A percentile compares a stretch with the other conserved stretches of the same genome.
These are phyloP conservation scores for Upupa epops DNA, from an alignment of 2,113 vertebrate genomes.

Conservation along the genomic window DNA sequence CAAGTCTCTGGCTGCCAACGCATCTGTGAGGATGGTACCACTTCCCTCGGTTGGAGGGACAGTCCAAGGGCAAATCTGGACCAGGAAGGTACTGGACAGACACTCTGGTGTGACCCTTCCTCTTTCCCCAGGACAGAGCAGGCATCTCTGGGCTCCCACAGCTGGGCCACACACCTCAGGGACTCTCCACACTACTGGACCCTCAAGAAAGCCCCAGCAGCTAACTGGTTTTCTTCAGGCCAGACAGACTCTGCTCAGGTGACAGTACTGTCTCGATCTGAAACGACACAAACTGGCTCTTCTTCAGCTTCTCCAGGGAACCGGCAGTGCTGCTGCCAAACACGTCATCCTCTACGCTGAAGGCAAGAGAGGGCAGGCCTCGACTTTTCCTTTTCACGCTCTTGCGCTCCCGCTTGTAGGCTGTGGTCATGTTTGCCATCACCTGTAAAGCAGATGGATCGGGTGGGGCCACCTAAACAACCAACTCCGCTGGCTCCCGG, in stretches of 20 bases:
- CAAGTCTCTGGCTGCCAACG: neutral
- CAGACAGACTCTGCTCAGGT: conserved; percentile 63
- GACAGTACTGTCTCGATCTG: conserved; percentile 81
- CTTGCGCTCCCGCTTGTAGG: conserved; percentile 82
- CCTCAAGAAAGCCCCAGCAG: neutral
- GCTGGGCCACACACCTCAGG: neutral
- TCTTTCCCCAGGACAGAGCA: neutral
- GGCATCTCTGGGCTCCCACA: neutral
- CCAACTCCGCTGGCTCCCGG: neutral
- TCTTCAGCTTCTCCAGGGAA: conserved; percentile 81
- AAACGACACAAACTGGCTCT: conserved; percentile 80
- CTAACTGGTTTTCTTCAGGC: conserved; percentile 68
- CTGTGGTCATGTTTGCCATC: conserved; percentile 81
- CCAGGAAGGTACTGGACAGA: neutral
- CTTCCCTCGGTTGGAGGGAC: neutral
- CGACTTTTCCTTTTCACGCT: conserved; percentile 72
- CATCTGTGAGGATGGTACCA: neutral
- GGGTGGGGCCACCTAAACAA: neutral
- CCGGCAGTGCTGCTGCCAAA: conserved; percentile 59
- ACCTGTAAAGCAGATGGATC: conserved; percentile 72
- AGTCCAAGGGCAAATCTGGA: neutral
- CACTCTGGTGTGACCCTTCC: neutral
- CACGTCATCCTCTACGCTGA: conserved; percentile 71
- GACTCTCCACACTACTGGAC: neutral
- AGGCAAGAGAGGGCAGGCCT: conserved; percentile 68